Evolutionary conservation across 2,113 vertebrate genomes (phyloP).

Genomic region (Paradoxurus hermaphroditus): DNA sequence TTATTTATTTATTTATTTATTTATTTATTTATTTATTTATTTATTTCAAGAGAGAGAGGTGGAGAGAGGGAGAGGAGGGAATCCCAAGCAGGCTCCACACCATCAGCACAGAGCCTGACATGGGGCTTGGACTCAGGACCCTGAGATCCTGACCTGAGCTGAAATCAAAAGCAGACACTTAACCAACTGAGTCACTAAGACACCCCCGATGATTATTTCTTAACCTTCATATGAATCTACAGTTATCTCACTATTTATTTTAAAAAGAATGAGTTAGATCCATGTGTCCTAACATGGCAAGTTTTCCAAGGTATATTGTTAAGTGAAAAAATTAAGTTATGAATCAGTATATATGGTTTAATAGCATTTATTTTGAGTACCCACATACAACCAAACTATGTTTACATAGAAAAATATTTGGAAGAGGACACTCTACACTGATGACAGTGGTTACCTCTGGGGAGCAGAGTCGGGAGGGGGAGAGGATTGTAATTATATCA

Average conservation of each 20-base stretch:
- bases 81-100: too few species aligned
- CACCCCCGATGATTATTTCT: not conserved
- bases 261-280: not conserved
- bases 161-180: too few species aligned
- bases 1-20: too few species aligned
- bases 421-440: not conserved
- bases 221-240: not conserved
- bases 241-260: not conserved
- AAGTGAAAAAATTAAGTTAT: constrained; percentile 19
- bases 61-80: too few species aligned
- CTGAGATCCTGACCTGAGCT: too few species aligned
- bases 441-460: not conserved
- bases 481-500: constrained; percentile 11
- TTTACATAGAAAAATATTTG: not conserved
- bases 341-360: not conserved
- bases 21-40: too few species aligned
- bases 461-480: not conserved
- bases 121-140: too few species aligned
- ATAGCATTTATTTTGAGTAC: constrained; percentile 12
- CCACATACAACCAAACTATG: not conserved
- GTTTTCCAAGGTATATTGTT: constrained; percentile 18
- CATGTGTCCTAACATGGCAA: not conserved
- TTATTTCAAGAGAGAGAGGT: too few species aligned
- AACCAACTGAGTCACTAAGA: too few species aligned
- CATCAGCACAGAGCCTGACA: too few species aligned